Conservation (phyloP, 2,797 vertebrate genomes). For the Enteromius fasciolatus region DNA sequence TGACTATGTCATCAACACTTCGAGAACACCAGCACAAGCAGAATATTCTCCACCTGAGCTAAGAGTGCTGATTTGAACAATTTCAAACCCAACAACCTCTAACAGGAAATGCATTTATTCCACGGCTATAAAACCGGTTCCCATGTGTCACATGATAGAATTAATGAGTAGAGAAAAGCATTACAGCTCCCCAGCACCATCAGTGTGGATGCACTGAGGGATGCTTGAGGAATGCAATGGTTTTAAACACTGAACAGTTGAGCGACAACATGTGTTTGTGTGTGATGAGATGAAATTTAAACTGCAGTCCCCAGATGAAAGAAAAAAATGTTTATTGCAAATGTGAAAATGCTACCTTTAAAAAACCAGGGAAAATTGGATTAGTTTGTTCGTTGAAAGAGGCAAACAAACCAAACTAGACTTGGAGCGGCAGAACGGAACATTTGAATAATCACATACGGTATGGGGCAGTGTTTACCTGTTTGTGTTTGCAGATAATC, state of each 20-base stretch:
- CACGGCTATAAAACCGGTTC: slow-evolving; percentile 4
- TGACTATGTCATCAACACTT: slow-evolving; percentile 31
- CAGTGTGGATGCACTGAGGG: slow-evolving; percentile 15
- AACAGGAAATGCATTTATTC: slow-evolving; percentile 24
- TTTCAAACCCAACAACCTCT: slow-evolving; percentile 36
- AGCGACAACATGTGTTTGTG: slow-evolving; percentile 38
- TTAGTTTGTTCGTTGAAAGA: slow-evolving; percentile 49
- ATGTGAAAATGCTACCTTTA: slow-evolving; percentile 55
- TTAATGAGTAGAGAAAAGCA: slow-evolving; percentile 3
- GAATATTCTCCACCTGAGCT: slow-evolving; percentile 25
- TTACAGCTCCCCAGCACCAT: slow-evolving; percentile 18
- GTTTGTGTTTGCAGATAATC: slow-evolving; percentile 30
- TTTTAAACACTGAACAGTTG: slow-evolving; percentile 50
- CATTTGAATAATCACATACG: slow-evolving; percentile 34
- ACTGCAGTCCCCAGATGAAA: slow-evolving; percentile 44
- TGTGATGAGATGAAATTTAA: slow-evolving; percentile 59
- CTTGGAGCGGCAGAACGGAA: slow-evolving; percentile 27
- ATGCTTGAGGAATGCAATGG: slow-evolving; percentile 61
- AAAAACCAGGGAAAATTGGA: slow-evolving; percentile 61
- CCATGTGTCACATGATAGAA: slow-evolving; percentile 12
- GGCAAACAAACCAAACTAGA: slow-evolving; percentile 43
- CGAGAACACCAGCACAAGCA: not conserved
- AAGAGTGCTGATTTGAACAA: slow-evolving; percentile 34
- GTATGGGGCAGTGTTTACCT: slow-evolving; percentile 36
- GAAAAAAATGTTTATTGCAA: slow-evolving; percentile 47